Conservation (phyloP, 1,140 invertebrate genomes). For the Drosophila kurseongensis region DNA sequence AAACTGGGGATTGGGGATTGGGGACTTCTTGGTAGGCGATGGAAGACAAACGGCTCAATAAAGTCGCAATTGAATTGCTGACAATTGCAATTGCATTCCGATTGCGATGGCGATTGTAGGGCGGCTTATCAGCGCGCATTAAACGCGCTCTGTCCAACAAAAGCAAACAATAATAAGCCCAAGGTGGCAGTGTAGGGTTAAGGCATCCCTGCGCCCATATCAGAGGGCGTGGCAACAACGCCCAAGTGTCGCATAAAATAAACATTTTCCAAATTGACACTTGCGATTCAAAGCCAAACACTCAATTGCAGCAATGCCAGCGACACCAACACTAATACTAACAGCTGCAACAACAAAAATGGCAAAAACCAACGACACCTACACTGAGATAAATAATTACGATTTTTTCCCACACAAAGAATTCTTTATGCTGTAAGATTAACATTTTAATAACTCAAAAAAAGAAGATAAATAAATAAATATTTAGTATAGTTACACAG, state of each 20-base stretch:
- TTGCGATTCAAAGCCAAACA: slow-evolving; percentile 80
- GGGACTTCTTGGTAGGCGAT: neutral
- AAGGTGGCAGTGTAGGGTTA: slow-evolving; percentile 5
- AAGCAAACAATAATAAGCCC: slow-evolving; percentile 11
- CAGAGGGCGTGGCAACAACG: slow-evolving; percentile 47
- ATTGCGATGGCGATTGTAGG: slow-evolving; percentile 33
- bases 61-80: slow-evolving; percentile 72
- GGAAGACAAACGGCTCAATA: slow-evolving; percentile 49
- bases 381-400: neutral
- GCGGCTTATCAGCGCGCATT: slow-evolving; percentile 47
- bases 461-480: no score
- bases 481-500: neutral
- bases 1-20: neutral
- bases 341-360: slow-evolving; percentile 9
- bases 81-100: slow-evolving; percentile 67
- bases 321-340: slow-evolving; percentile 36
- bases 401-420: no score
- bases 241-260: slow-evolving; percentile 73
- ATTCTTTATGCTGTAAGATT: no score
- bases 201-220: slow-evolving; percentile 1
- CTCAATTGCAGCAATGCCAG: slow-evolving; percentile 64
- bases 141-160: neutral
- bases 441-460: no score
- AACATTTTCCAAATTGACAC: slow-evolving; percentile 81
- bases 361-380: slow-evolving; percentile 2